Conservation (phyloP, 2,113 vertebrate genomes). For the Brachionichthys hirsutus region DNA sequence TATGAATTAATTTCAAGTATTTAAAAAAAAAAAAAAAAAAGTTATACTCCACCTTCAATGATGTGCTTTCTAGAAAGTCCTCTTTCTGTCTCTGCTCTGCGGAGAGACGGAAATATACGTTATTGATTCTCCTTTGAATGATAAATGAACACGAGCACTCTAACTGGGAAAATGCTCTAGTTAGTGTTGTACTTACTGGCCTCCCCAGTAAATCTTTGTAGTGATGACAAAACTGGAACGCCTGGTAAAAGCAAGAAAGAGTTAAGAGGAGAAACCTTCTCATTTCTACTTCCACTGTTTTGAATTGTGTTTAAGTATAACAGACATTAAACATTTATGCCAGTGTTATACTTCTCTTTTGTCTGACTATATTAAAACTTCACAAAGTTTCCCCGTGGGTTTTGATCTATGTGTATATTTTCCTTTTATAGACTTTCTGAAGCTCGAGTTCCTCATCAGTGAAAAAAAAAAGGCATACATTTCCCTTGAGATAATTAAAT, state of each 20-base stretch:
- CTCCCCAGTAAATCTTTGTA: conserved; percentile 92
- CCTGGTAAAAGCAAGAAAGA: conserved; percentile 51
- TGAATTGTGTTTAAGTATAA: neutral
- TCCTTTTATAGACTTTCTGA: conserved; percentile 42
- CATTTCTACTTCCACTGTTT: neutral
- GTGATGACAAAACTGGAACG: conserved; percentile 89
- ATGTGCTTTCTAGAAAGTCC: conserved; percentile 93
- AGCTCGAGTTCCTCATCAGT: conserved; percentile 20
- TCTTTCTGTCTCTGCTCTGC: conserved; percentile 89
- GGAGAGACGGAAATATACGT: conserved; percentile 29
- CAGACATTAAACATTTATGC: too few species aligned
- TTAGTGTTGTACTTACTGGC: conserved; percentile 83
- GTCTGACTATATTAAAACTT: conserved; percentile 8
- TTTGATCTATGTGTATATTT: conserved; percentile 20
- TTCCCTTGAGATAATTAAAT: neutral
- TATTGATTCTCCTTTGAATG: conserved; percentile 9
- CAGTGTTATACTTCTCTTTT: neutral
- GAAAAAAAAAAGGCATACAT: conserved; percentile 15
- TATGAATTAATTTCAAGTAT: too few species aligned
- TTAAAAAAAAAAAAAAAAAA: too few species aligned
- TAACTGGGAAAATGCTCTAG: neutral
- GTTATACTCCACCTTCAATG: conserved; percentile 82
- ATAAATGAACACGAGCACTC: conserved; percentile 2
- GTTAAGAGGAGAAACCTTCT: neutral
- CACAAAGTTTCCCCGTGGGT: conserved; percentile 1